Evolutionary conservation across 2,888 invertebrate species (phyloP), one percentile per base, ranked within the genome.

Genomic region (Pachycephus smyrnensis): DNA sequence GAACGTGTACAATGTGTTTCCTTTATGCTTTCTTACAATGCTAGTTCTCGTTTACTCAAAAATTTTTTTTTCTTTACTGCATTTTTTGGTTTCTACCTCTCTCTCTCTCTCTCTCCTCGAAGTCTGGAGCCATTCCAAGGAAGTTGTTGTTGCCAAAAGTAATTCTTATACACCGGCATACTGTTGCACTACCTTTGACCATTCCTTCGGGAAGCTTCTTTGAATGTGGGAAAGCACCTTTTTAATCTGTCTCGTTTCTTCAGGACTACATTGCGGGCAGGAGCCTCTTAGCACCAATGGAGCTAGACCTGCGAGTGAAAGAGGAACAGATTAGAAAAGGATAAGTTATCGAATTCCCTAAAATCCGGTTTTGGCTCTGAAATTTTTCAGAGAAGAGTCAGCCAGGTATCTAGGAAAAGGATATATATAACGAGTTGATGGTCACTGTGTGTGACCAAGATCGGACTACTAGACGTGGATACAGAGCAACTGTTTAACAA

Each of bases 151-250:
- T 73, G 30, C 55, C 55, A 55, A 55, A 55, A 55, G 55, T 55
- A 71, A 71, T 71, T 23, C 71, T 81, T 82, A 84, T 79, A 77
- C 78, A 69, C 94, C 95, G 12, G 94, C 93, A 88, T 95, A 95
- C 86, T 95, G 94, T 88, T 94, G 94, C 32, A 96, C 93, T 83
- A 96, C 93, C 92, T 95, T 95, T 77, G 94, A 93, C 96, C 96
- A 96, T 90, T 96, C 96, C 86, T 95, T 95, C 11, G 96, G 96
- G 88, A 94, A 96, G 90, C 95, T 94, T 85, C 95, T 93, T 88
- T 96, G 96, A 77, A 96, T 95, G 91, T 95, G 95, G 31, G 95
- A 94, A 15, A 96, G 92, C 40, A 96, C 96, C 89, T 94, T 94
- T 89, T 95, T 95, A 85, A 96, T 95, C 92, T 96, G 96, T 84